Percentiles rank a stretch among this genome's conserved stretches.
Conservation (phyloP, 1,140 invertebrate genomes). For the Sitophilus oryzae region DNA sequence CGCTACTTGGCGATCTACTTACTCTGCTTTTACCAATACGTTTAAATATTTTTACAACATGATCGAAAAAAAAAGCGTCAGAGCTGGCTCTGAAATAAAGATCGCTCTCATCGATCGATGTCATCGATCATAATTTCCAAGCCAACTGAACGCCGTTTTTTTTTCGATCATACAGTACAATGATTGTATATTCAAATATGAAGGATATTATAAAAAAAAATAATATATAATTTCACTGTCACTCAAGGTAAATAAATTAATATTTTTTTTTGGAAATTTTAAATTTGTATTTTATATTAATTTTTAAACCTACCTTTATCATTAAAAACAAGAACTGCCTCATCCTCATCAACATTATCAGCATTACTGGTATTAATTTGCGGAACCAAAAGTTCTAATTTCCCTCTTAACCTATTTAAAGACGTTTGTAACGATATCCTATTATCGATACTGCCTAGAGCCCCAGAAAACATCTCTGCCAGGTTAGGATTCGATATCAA, state of each 20-base stretch:
- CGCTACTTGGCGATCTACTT: too few species aligned
- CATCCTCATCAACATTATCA: conserved; percentile 45
- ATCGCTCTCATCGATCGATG: too few species aligned
- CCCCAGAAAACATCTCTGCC: conserved; percentile 50
- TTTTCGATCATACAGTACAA: too few species aligned
- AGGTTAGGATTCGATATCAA: conserved; percentile 54
- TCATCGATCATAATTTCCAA: too few species aligned
- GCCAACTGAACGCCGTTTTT: too few species aligned
- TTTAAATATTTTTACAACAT: too few species aligned
- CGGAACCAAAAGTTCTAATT: conserved; percentile 52
- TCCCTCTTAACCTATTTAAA: conserved; percentile 51
- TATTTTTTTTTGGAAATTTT: neutral
- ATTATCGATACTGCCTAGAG: conserved; percentile 55
- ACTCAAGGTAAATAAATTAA: neutral
- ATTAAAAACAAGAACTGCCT: conserved; percentile 51
- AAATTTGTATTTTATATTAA: neutral
- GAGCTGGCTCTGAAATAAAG: too few species aligned
- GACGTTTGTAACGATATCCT: conserved; percentile 51
- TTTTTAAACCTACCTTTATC: conserved; percentile 48
- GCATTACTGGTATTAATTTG: conserved; percentile 47
- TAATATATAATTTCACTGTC: too few species aligned
- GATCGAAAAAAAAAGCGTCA: too few species aligned
- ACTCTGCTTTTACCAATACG: too few species aligned
- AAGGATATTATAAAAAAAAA: too few species aligned
- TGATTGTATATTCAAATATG: too few species aligned